Conservation (phyloP, 2,888 invertebrate species). For the Pyrrhia umbra region DNA sequence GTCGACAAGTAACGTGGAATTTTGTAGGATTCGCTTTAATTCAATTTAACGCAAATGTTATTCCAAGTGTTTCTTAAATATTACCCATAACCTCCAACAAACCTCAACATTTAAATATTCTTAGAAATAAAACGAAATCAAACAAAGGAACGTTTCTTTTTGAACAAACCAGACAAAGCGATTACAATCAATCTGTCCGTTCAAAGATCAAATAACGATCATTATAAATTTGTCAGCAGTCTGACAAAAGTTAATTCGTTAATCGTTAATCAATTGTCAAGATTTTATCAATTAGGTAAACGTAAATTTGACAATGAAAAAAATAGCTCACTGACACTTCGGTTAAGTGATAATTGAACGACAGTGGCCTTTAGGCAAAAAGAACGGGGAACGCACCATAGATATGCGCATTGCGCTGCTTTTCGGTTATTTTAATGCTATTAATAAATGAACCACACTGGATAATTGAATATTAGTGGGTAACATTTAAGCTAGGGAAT, state of each 20-base stretch:
- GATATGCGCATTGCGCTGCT: constrained; percentile 1
- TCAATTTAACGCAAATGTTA: too few relatives aligned
- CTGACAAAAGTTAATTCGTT: constrained; percentile 60
- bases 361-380: constrained; percentile 56
- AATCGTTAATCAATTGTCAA: constrained; percentile 67
- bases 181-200: constrained; percentile 59
- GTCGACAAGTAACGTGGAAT: too few relatives aligned
- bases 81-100: constrained; percentile 12
- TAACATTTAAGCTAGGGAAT: too few relatives aligned
- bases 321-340: constrained; percentile 56
- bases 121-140: constrained; percentile 22
- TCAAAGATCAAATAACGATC: constrained; percentile 52
- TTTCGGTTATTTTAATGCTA: too few relatives aligned
- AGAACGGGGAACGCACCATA: constrained; percentile 26
- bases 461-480: too few relatives aligned
- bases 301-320: constrained; percentile 62
- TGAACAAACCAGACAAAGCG: constrained; percentile 43
- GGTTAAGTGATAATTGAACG: constrained; percentile 42
- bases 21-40: too few relatives aligned
- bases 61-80: background rate
- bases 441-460: too few relatives aligned
- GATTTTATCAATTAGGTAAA: constrained; percentile 66
- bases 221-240: constrained; percentile 66
- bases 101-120: constrained; percentile 24
- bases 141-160: constrained; percentile 45